Evolutionary conservation across 2,113 vertebrate genomes (phyloP).

Genomic region (Sigmodon hispidus): DNA sequence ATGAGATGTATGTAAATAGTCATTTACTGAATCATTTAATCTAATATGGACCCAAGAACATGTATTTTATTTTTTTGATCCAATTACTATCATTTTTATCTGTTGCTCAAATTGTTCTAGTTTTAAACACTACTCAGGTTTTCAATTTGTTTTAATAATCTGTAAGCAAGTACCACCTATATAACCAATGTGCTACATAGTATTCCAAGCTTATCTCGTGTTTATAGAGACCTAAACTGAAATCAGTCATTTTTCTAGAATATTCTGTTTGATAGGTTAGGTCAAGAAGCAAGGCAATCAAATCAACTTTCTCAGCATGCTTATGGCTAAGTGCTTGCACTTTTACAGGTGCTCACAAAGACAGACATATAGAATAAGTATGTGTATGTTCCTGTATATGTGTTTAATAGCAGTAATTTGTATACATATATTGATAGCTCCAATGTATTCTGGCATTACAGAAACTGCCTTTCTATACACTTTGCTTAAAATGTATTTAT

Average conservation of each 20-base stretch:
- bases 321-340: not conserved
- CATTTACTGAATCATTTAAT: not conserved
- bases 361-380: not conserved
- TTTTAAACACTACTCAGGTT: not conserved
- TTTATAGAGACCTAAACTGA: not conserved
- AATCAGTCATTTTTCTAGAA: not conserved
- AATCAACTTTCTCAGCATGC: not conserved
- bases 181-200: not conserved
- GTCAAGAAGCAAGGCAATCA: not conserved
- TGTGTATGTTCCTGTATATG: not conserved
- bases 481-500: not conserved
- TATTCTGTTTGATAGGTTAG: not conserved
- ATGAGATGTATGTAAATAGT: not conserved
- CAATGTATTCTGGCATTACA: not conserved
- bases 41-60: not conserved
- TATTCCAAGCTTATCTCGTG: not conserved
- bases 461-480: not conserved
- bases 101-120: not conserved
- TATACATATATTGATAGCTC: not conserved
- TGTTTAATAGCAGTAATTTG: not conserved
- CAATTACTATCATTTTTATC: not conserved
- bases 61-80: conserved; percentile 14
- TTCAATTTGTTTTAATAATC: not conserved
- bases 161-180: not conserved
- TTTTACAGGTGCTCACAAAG: not conserved